A percentile compares a stretch with the other conserved stretches of the same genome.
Conservation (phyloP, 2,113 vertebrate genomes). For the Ammospiza nelsoni region DNA sequence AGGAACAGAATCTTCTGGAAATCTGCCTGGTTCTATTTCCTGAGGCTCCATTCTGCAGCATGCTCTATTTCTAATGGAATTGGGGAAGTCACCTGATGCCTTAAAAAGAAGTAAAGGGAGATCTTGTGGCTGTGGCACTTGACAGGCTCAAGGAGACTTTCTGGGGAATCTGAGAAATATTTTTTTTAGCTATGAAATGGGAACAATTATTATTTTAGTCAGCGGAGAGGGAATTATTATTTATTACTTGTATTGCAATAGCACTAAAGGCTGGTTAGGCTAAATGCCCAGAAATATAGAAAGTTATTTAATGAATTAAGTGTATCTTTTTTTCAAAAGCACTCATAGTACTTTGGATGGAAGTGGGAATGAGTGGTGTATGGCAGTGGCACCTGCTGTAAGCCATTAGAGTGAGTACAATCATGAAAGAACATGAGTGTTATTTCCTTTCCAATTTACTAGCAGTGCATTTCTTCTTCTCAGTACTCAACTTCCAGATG, state of each 20-base stretch:
- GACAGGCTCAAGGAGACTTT: neutral
- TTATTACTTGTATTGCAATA: constrained; percentile 44
- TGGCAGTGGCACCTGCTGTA: constrained; percentile 4
- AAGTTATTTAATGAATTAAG: constrained; percentile 37
- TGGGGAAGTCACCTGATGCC: neutral
- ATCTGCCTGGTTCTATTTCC: neutral
- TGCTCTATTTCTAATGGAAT: neutral
- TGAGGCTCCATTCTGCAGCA: neutral
- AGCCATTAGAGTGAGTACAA: neutral
- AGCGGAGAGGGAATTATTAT: constrained; percentile 17
- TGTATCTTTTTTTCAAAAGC: neutral
- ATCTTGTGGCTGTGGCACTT: neutral
- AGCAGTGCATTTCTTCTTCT: neutral
- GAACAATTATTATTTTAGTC: neutral
- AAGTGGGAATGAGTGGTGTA: neutral
- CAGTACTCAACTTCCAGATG: neutral
- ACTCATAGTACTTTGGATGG: neutral
- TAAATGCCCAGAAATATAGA: constrained; percentile 38
- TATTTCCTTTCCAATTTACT: constrained; percentile 14
- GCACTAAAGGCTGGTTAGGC: constrained; percentile 18
- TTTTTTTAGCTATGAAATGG: neutral
- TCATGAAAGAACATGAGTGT: neutral
- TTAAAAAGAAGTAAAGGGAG: neutral
- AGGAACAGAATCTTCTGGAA: neutral
- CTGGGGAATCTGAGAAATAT: neutral